Evolutionary conservation across 2,888 invertebrate genomes (phyloP).

Genomic region (Drosophila villosipedis): DNA sequence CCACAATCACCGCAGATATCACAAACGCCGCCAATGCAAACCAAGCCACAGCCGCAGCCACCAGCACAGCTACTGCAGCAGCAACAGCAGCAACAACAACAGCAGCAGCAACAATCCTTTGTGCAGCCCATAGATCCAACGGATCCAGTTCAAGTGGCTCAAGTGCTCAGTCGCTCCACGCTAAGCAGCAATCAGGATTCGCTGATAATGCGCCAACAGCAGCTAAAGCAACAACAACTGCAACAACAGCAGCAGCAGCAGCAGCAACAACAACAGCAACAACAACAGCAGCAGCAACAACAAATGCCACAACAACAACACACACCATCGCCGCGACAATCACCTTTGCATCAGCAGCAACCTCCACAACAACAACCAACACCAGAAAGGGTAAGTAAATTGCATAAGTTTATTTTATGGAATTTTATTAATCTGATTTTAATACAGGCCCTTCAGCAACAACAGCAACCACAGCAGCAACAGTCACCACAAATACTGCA

Average conservation of each 20-base stretch:
- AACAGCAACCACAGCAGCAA: constrained; percentile 40
- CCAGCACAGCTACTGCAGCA: constrained; percentile 70
- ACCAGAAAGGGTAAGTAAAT: constrained; percentile 33
- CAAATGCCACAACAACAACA: constrained; percentile 57
- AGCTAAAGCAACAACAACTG: constrained; percentile 81
- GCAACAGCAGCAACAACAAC: constrained; percentile 44
- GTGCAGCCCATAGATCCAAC: constrained; percentile 84
- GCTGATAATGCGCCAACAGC: constrained; percentile 83
- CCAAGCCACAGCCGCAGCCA: constrained; percentile 70
- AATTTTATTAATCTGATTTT: neutral
- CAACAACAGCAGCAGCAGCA: constrained; percentile 78
- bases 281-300: constrained; percentile 42
- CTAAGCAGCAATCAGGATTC: constrained; percentile 84
- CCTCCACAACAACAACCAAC: constrained; percentile 42
- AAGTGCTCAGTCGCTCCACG: constrained; percentile 83
- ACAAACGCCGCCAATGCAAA: constrained; percentile 78
- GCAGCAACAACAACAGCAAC: constrained; percentile 68
- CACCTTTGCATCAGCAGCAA: constrained; percentile 62
- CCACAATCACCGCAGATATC: constrained; percentile 81
- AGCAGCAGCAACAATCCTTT: constrained; percentile 75
- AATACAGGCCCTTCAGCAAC: constrained; percentile 14
- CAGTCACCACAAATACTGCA: constrained; percentile 53
- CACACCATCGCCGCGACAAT: constrained; percentile 60
- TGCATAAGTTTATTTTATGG: neutral
- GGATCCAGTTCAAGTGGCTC: constrained; percentile 84